phyloP scores from a whole-genome alignment of 2,888 invertebrate species.

The Agonopterix heracliana region DNA sequence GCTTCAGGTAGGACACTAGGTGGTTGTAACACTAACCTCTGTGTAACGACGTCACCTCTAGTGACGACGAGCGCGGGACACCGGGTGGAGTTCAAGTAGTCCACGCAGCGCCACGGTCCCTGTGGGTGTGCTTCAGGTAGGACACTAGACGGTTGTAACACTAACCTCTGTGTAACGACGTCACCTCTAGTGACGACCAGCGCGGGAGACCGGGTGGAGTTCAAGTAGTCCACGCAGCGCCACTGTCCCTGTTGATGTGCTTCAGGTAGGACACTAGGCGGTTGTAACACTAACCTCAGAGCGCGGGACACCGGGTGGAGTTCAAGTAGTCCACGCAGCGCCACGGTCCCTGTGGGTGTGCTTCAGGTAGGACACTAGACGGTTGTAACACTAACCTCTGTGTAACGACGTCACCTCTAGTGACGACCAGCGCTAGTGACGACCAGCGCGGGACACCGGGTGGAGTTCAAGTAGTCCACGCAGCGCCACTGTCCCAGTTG shows the following conservation, averaged over 20 bases:
- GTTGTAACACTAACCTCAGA: constrained; percentile 27
- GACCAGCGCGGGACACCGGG: constrained; percentile 50
- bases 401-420: constrained; percentile 42
- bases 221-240: constrained; percentile 60
- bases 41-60: no score
- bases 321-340: constrained; percentile 56
- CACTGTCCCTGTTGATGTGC: constrained; percentile 45
- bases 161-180: neutral
- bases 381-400: constrained; percentile 50
- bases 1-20: no score
- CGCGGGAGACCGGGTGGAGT: neutral
- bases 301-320: neutral
- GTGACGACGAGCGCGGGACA: no score
- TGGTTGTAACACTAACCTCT: no score
- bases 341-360: constrained; percentile 49
- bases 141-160: no score
- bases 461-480: constrained; percentile 42
- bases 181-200: neutral
- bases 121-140: no score
- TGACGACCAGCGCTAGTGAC: constrained; percentile 33
- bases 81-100: no score
- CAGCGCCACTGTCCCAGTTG: constrained; percentile 55
- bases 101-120: no score
- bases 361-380: constrained; percentile 45
- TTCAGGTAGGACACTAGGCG: constrained; percentile 54